Evolutionary conservation across 2,113 vertebrate genomes (phyloP).

Genomic region (Callocephalon fimbriatum): DNA sequence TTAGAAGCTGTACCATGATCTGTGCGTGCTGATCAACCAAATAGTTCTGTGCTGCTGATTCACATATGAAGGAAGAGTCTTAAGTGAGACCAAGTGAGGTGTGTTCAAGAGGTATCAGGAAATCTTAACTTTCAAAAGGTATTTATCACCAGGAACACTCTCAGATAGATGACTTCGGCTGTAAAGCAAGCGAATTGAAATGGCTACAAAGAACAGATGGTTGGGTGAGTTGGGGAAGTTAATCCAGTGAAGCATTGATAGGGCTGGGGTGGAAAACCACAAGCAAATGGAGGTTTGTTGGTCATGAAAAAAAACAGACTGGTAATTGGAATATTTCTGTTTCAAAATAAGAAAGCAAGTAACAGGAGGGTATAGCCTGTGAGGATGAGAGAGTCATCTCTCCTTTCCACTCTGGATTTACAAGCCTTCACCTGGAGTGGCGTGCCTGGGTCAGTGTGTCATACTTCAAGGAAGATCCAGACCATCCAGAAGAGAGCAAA

Average conservation of each 20-base stretch:
- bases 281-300: background rate
- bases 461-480: accelerated
- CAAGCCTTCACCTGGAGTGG: background rate
- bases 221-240: background rate
- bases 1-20: background rate
- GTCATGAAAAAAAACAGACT: background rate
- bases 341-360: background rate
- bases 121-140: background rate
- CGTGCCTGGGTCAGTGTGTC: background rate
- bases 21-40: background rate
- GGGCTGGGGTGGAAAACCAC: background rate
- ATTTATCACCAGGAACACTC: background rate
- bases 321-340: background rate
- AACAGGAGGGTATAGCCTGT: background rate
- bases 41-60: background rate
- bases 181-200: background rate
- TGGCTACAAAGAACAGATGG: background rate
- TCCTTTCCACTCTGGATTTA: background rate
- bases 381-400: background rate
- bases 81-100: background rate
- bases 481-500: background rate
- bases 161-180: background rate
- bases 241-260: background rate
- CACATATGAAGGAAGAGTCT: background rate
- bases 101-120: background rate